phyloP scores from a whole-genome alignment of 2,888 invertebrate genomes.

The Microctonus aethiopoides region DNA sequence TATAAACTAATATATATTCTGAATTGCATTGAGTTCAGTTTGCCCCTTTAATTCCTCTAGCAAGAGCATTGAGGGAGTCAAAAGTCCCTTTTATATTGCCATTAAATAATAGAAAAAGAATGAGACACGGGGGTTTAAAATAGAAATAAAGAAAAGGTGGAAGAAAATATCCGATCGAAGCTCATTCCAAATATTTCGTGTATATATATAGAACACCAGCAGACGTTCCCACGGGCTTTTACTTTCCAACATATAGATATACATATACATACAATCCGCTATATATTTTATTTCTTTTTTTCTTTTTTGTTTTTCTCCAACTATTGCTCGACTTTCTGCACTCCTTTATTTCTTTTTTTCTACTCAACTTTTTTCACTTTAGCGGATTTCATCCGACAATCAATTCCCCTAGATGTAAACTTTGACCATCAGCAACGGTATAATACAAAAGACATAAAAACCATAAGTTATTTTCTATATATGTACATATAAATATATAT shows the following conservation, averaged over 20 bases:
- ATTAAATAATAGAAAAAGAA: slow-evolving; percentile 10
- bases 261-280: not conserved
- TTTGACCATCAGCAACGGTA: not conserved
- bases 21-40: too few relatives aligned
- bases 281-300: not conserved
- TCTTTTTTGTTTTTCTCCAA: slow-evolving; percentile 21
- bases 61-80: not conserved
- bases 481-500: not conserved
- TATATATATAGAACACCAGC: slow-evolving; percentile 25
- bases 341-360: not conserved
- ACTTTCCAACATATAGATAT: slow-evolving; percentile 32
- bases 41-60: too few relatives aligned
- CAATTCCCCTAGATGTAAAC: slow-evolving; percentile 22
- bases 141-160: slow-evolving; percentile 2
- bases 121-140: slow-evolving; percentile 18
- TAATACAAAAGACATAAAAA: not conserved
- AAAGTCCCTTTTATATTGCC: not conserved
- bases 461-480: not conserved
- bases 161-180: slow-evolving; percentile 21
- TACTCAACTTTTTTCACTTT: slow-evolving; percentile 22
- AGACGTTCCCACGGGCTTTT: slow-evolving; percentile 51
- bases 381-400: slow-evolving; percentile 33
- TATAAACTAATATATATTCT: too few relatives aligned
- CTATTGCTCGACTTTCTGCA: not conserved
- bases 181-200: slow-evolving; percentile 31